Conservation (phyloP, 92 coral and sea anemone species). For the Porites evermanni region DNA sequence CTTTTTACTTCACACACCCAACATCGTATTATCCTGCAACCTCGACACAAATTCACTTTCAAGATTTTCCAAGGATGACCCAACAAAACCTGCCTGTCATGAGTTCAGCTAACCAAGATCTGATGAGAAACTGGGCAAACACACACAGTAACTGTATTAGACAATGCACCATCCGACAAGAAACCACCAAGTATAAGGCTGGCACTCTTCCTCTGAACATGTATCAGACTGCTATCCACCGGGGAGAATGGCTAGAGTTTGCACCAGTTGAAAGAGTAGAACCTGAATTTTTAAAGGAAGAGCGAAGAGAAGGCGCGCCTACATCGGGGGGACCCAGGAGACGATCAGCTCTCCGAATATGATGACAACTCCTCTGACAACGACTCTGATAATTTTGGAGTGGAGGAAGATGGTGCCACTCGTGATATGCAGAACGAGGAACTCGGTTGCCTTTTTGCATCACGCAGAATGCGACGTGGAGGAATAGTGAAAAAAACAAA, state of each 20-base stretch:
- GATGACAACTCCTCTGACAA: no score
- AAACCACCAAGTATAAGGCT: constrained; percentile 51
- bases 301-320: constrained; percentile 26
- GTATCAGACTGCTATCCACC: constrained; percentile 41
- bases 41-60: constrained; percentile 38
- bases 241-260: constrained; percentile 34
- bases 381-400: no score
- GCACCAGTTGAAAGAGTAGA: constrained; percentile 28
- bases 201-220: constrained; percentile 51
- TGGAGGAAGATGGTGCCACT: no score
- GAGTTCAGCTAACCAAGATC: constrained; percentile 51
- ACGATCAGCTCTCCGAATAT: constrained; percentile 28
- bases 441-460: no score
- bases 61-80: constrained; percentile 48
- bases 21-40: constrained; percentile 46
- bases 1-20: constrained; percentile 48
- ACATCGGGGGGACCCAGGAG: constrained; percentile 26
- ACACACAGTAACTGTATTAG: constrained; percentile 33
- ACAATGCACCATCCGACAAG: constrained; percentile 41
- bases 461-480: no score
- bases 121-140: constrained; percentile 56
- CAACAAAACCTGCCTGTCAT: constrained; percentile 30
- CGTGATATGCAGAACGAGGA: no score
- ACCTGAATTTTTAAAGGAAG: neutral
- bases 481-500: no score